Base-by-base conservation (phyloP, 2,888 invertebrate species). In the Papilio demoleus region DNA sequence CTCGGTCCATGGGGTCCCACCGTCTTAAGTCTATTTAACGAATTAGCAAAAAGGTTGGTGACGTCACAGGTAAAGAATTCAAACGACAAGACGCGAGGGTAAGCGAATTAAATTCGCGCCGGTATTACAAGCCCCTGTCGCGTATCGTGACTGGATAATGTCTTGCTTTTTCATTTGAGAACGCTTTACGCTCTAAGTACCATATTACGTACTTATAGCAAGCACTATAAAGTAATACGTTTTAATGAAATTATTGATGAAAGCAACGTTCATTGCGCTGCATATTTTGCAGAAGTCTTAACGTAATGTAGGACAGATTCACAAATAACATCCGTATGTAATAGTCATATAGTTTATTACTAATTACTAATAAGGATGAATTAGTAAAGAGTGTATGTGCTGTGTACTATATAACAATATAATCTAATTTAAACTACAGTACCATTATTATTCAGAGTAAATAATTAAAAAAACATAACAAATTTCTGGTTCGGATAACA, bases 41-140 rank as follows among this genome's bases (percentile, higher is more conserved):
- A 61, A 65, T 61, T 66, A 70, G 50, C 62, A 47, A 65, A n/a
- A n/a, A n/a, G n/a, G n/a, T n/a, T n/a, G 40, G 53, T 72, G 73
- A 71, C 75, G 79, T 83, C 83, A 83, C 79, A 77, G 77, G 76
- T 78, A 71, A 79, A 77, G 78, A 77, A 79, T 85, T 81, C 83
- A 81, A 86, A 82, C 81, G 78, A 77, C 38, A 74, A 79, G 78
- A 79, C 72, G 68, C 67, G 47, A 64, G 74, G 74, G 74, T 72
- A 69, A 70, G 79, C 79, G 81, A 80, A 79, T 77, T 71, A 77
- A 81, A 81, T 84, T 83, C 84, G 75, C 75, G 71, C 76, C 74
- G 77, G 77, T 84, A 85, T 81, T 84, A 80, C 75, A 71, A 72
- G 70, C 70, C 75, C 73, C 73, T 71, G 70, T 76, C 77, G 72